A percentile compares a stretch with the other conserved stretches of the same genome.
phyloP scores from a whole-genome alignment of 2,888 invertebrate species.

The Ectropis crepuscularia region DNA sequence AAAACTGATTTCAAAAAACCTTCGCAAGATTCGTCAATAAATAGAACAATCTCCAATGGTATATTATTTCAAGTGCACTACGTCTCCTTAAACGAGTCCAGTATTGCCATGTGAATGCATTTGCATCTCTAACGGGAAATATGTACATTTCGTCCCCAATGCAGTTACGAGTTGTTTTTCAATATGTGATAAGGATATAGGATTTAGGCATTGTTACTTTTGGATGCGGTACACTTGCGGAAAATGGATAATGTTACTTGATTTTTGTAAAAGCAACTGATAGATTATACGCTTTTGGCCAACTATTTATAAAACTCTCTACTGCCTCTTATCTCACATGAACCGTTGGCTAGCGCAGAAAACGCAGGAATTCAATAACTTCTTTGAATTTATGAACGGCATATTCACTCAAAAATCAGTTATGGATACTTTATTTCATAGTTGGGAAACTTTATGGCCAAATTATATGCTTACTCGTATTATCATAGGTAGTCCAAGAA shows the following conservation, averaged over 20 bases:
- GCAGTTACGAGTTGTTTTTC: conserved; percentile 9
- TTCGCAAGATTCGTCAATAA: neutral
- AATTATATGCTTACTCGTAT: no score
- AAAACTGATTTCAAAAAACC: neutral
- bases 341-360: no score
- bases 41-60: neutral
- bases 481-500: no score
- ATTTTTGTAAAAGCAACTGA: neutral
- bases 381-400: no score
- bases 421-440: no score
- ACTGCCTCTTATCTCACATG: no score
- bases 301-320: no score
- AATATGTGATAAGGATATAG: conserved; percentile 1
- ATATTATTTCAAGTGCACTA: conserved; percentile 11
- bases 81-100: neutral
- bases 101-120: conserved; percentile 9
- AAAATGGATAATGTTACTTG: neutral
- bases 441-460: no score
- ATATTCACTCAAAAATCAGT: no score
- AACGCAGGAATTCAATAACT: no score
- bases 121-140: conserved; percentile 8
- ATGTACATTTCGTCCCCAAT: conserved; percentile 14
- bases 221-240: neutral
- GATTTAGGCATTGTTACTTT: neutral
- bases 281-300: no score